Evolutionary conservation across 2,797 vertebrate genomes (phyloP).

Genomic region (Apogon hyalosoma): DNA sequence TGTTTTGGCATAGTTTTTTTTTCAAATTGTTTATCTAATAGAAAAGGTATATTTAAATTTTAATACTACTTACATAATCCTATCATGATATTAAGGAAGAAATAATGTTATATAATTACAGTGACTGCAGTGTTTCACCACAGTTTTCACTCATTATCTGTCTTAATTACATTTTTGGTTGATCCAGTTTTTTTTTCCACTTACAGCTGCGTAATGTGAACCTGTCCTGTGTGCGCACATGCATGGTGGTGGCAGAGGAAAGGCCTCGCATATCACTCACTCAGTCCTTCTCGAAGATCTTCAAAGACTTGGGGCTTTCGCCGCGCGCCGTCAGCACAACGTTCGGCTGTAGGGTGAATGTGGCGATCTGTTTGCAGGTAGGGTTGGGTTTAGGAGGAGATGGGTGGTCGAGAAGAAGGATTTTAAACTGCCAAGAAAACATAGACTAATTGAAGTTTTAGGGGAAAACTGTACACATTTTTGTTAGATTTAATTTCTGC

Average conservation of each 20-base stretch:
- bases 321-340: conserved; percentile 96
- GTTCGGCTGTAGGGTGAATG: conserved; percentile 96
- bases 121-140: background rate
- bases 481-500: background rate
- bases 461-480: background rate
- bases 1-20: background rate
- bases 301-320: conserved; percentile 96
- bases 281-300: conserved; percentile 96
- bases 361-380: conserved; percentile 97
- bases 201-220: conserved; percentile 91
- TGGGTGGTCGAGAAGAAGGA: background rate
- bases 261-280: conserved; percentile 91
- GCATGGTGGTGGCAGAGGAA: conserved; percentile 98
- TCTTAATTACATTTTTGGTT: background rate
- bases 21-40: conserved; percentile 11
- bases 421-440: background rate
- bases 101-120: background rate
- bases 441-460: background rate
- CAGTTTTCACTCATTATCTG: background rate
- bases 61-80: background rate
- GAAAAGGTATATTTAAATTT: background rate
- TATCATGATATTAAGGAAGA: background rate
- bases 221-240: conserved; percentile 94
- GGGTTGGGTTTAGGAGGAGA: conserved; percentile 43
- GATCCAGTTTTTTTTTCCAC: background rate